Conservation (phyloP, 37 sponge, comb jelly and placozoan species). For the Spongia lamella region DNA sequence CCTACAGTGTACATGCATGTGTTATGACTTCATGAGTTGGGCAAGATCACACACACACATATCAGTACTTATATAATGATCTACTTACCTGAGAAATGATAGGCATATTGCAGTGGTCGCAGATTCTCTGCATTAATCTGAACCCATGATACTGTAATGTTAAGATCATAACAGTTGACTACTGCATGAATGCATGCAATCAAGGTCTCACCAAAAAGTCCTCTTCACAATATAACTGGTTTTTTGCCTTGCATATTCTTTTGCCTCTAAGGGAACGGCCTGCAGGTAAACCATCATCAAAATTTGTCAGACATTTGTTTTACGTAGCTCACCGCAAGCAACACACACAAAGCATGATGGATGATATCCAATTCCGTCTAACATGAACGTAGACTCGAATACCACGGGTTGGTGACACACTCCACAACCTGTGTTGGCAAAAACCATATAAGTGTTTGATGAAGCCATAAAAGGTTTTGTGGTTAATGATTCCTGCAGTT, state of each 20-base stretch:
- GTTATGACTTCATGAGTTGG: no score
- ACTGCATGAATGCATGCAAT: no score
- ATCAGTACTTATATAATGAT: neutral
- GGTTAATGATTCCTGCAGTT: no score
- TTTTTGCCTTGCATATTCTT: neutral
- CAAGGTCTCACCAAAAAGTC: constrained; percentile 23
- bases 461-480: no score
- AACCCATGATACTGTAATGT: constrained; percentile 23
- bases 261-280: constrained; percentile 2
- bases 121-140: neutral
- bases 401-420: neutral
- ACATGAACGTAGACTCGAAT: neutral
- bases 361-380: neutral
- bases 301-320: neutral
- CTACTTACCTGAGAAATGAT: constrained; percentile 19
- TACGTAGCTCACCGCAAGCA: neutral
- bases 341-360: no score
- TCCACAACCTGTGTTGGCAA: neutral
- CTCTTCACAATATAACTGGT: constrained; percentile 21
- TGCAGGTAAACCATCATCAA: neutral
- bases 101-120: constrained; percentile 21
- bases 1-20: no score
- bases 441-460: no score
- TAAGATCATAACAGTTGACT: neutral
- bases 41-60: neutral